Base-by-base conservation (phyloP, 2,113 vertebrate species). In the Ceyx melanurus region DNA sequence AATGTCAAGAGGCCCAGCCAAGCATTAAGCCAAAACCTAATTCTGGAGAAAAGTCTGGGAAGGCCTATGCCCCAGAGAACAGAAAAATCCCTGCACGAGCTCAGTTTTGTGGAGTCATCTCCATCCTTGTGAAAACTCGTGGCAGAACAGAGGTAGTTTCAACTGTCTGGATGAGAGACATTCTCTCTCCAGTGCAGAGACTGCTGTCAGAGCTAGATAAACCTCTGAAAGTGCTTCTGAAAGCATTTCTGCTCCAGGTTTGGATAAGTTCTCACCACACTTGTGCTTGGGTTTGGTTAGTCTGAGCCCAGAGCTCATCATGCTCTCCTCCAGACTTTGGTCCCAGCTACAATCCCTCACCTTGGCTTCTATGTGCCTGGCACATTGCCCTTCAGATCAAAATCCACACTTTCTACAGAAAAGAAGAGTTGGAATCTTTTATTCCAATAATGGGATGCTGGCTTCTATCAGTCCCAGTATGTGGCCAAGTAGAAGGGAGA, bases 311-410 rank as follows among this genome's bases (percentile, higher is more conserved):
- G 23, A 7, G 3, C 6, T 70, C 19, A 23, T 29, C 12, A 3
- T 58, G 15, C 6, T 48, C 4, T 75, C 11, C 62, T 61, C 22
- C 43, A 85, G 37, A 17, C 18, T 57, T 23, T 72, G 29, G 8
- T 88, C 15, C 42, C 54, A 72, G 53, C 11, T 64, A 10, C 31
- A 14, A 16, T 6, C 13, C 16, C 15, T 60, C 26, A 37, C 26
- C 31, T 68, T 71, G 42, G 9, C 20, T 61, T 82, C 23, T n/a
- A 15, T 0, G 0, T 20, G 46, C 6, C 28, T 79, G 22, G 37
- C 25, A 40, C 23, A 10, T 16, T 45, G 22, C 17, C 18, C 15
- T 18, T 46, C 6, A 73, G 31, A 68, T 16, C 18, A 73, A 86
- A 76, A 57, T 42, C 33, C 79, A 87, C 61, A 82, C 12, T 9